Evolutionary conservation across 2,797 vertebrate species (phyloP), one percentile per base, ranked within the genome.

Genomic region (Thaleichthys pacificus): DNA sequence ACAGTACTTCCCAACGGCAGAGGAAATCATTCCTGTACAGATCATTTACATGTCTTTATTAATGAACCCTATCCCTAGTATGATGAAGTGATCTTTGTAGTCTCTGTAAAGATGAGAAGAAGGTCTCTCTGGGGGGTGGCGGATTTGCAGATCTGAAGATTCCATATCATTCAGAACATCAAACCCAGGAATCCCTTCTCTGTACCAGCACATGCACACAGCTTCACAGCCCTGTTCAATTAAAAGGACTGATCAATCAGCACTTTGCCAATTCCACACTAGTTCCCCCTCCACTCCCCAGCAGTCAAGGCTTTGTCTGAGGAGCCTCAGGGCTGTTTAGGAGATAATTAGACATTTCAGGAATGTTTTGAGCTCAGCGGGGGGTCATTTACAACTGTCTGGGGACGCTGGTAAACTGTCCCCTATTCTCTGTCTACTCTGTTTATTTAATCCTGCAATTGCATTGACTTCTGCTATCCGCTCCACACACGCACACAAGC

Each of bases 331-430:
- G 74, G 74, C 69, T 77, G 78, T 80, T 82, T 73, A 42, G 75
- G 74, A 77, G 82, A 84, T 88, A 84, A 90, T 89, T 85, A 87
- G 82, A 83, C 74, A 87, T 83, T 87, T 82, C 78, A 79, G 61
- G 76, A 82, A 81, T 87, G 82, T 86, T 87, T 86, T 87, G 77
- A 70, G 60, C 86, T 84, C 85, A 30, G 74, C 32, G 24, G 86
- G 86, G 80, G 79, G 77, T 85, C 79, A 81, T 86, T 89, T 86
- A 68, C 82, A 79, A 82, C 75, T 71, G 76, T 87, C 77, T 80
- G n/a, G 76, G 74, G 76, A 35, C 70, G 64, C 66, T n/a, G 73
- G 63, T 65, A 61, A 79, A 81, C 80, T 80, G 72, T 81, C 84
- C 78, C 74, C 71, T 69, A 67, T 66, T 74, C 81, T 78, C 63